Evolutionary conservation across 2,113 vertebrate genomes (phyloP).

Genomic region (Campylomormyrus numenius): DNA sequence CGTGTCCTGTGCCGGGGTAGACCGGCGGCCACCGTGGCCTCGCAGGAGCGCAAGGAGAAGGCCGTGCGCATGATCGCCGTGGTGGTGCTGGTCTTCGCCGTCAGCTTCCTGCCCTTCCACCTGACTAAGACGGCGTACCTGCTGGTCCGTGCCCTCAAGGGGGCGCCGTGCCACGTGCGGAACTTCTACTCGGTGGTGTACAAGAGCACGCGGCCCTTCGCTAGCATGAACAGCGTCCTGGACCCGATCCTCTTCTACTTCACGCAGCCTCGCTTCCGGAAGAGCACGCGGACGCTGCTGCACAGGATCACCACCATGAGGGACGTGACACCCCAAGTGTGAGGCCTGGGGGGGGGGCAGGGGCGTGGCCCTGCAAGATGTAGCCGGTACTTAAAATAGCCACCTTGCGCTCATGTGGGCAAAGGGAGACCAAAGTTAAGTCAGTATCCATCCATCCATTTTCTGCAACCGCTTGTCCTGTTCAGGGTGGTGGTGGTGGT

Average conservation of each 20-base stretch:
- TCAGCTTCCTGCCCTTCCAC: slow-evolving; percentile 94
- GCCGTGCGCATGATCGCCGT: slow-evolving; percentile 82
- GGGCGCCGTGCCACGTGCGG: slow-evolving; percentile 51
- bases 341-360: slow-evolving; percentile 20
- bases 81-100: slow-evolving; percentile 73
- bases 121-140: slow-evolving; percentile 88
- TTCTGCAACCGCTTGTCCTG: background rate
- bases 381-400: background rate
- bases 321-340: slow-evolving; percentile 39
- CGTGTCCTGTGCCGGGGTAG: slow-evolving; percentile 67
- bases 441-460: background rate
- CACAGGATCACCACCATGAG: slow-evolving; percentile 67
- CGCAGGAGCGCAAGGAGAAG: slow-evolving; percentile 70
- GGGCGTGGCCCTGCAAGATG: background rate
- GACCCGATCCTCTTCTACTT: slow-evolving; percentile 97
- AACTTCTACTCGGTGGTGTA: slow-evolving; percentile 82
- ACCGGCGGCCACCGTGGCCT: slow-evolving; percentile 38
- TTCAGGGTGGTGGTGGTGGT: background rate
- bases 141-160: slow-evolving; percentile 61
- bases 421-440: background rate
- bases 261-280: slow-evolving; percentile 76
- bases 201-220: slow-evolving; percentile 85
- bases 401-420: background rate
- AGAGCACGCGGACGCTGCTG: slow-evolving; percentile 65
- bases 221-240: slow-evolving; percentile 91